Base-by-base conservation (phyloP, 2,888 invertebrate species). In the Xanthorhoe designata region DNA sequence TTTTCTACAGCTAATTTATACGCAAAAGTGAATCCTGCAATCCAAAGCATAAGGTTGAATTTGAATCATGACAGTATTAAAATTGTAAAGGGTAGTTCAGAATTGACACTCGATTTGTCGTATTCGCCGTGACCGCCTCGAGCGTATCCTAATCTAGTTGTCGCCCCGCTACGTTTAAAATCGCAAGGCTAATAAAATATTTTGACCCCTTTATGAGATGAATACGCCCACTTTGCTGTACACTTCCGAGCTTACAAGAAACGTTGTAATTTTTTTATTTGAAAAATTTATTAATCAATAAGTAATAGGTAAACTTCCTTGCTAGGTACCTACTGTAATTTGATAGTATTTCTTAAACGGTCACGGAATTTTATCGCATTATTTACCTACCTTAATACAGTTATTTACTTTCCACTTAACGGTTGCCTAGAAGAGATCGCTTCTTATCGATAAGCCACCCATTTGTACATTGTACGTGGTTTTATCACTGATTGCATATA, bases 121-220 rank as follows among this genome's bases (percentile, higher is more conserved):
- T 79, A 72, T 68, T 78, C 76, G 53, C 10, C 51, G 69, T 64
- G 66, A 72, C 77, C 84, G 84, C 84, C 81, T 79, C 75, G 77
- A 70, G 76, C 84, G 81, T 84, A 81, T 83, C 80, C 79, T 92
- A 92, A 93, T 92, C 90, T 87, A 81, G 90, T 93, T 93, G 88
- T 83, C 88, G 79, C 90, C 88, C 82, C 81, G 86, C 88, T 87
- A 89, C 83, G 85, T 86, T 93, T 93, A 92, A 93, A 92, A 90
- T 92, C 91, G 89, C 89, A 91, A 87, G 92, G 92, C 92, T 93
- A 92, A 92, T 92, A 93, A 92, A 93, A 92, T 92, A 89, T 92
- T 92, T 92, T 92, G 92, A 92, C 91, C 93, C 93, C 88, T 92
- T 91, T 91, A 92, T 87, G 84, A 88, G 89, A 87, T 85, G 90